phyloP scores from a whole-genome alignment of 2,888 invertebrate genomes.

The Amiota minor region DNA sequence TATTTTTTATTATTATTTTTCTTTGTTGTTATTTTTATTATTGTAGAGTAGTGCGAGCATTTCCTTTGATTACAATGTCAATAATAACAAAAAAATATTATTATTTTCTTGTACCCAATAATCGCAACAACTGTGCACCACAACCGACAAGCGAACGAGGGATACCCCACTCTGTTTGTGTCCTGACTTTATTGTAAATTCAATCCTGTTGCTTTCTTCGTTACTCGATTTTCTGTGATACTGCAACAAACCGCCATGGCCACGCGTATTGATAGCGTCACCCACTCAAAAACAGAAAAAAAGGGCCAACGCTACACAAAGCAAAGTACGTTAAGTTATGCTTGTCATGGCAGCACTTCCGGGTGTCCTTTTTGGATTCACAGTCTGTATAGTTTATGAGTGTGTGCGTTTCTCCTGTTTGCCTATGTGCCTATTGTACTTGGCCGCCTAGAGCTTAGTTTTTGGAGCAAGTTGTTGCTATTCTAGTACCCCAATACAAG shows the following conservation, averaged over 20 bases:
- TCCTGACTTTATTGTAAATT: slow-evolving; percentile 30
- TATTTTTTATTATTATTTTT: slow-evolving; percentile 48
- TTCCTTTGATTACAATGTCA: slow-evolving; percentile 67
- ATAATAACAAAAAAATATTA: slow-evolving; percentile 63
- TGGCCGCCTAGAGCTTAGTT: slow-evolving; percentile 3
- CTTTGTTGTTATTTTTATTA: slow-evolving; percentile 38
- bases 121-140: slow-evolving; percentile 32
- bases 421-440: slow-evolving; percentile 18
- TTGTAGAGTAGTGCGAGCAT: slow-evolving; percentile 43
- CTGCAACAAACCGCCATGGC: background rate
- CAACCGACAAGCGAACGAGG: slow-evolving; percentile 4
- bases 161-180: slow-evolving; percentile 27
- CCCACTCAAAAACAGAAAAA: background rate
- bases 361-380: slow-evolving; percentile 38
- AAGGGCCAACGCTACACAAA: background rate
- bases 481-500: background rate
- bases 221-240: slow-evolving; percentile 21
- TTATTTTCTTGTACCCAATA: slow-evolving; percentile 48
- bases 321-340: slow-evolving; percentile 62
- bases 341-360: slow-evolving; percentile 68
- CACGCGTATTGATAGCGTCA: background rate
- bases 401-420: slow-evolving; percentile 30
- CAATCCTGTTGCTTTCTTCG: slow-evolving; percentile 50
- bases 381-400: slow-evolving; percentile 27
- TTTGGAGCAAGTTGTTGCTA: background rate